Evolutionary conservation across 2,113 vertebrate genomes (phyloP).

Genomic region (Oreotrochilus melanogaster): DNA sequence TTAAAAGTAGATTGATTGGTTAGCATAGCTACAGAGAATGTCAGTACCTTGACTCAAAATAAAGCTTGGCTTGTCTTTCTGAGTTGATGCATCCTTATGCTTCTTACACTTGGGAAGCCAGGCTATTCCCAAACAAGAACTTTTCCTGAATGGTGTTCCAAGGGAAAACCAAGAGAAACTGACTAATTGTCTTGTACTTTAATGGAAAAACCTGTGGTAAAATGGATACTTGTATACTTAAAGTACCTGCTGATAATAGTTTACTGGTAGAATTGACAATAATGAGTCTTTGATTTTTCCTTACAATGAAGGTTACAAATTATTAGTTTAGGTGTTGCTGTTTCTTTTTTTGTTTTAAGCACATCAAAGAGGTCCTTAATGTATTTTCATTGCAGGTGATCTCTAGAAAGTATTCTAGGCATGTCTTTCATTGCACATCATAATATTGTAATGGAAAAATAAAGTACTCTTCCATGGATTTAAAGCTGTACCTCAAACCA

Average conservation of each 20-base stretch:
- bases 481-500: background rate
- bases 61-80: background rate
- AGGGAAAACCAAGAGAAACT: background rate
- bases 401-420: background rate
- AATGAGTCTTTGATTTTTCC: background rate
- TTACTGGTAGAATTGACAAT: background rate
- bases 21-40: background rate
- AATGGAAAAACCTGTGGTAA: background rate
- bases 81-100: background rate
- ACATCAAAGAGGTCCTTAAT: background rate
- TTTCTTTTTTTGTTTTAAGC: background rate
- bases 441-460: background rate
- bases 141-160: background rate
- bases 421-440: fast-evolving
- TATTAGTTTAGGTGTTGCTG: background rate
- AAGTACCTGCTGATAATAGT: background rate
- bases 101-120: background rate
- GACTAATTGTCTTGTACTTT: background rate
- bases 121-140: background rate
- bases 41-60: background rate
- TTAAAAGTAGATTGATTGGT: background rate
- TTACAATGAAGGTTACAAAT: background rate
- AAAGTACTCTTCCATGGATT: background rate
- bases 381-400: background rate
- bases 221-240: background rate